Evolutionary conservation across 2,797 vertebrate genomes (phyloP).

Genomic region (Melanotaenia pygmaea): DNA sequence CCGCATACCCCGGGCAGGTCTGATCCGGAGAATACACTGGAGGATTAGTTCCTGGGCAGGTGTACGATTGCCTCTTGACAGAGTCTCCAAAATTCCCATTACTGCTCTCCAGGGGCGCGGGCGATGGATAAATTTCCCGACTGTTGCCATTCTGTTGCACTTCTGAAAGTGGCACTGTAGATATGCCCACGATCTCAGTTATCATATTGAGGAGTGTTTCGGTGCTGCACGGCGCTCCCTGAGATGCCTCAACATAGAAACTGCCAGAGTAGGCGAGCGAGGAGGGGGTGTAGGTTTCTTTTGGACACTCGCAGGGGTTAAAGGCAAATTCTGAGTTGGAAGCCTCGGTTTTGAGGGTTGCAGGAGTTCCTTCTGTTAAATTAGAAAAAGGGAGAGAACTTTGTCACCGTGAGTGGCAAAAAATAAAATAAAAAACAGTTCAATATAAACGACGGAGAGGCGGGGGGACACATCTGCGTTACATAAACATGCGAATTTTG

Average conservation of each 20-base stretch:
- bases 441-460: slow-evolving; percentile 41
- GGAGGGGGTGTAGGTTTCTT: slow-evolving; percentile 83
- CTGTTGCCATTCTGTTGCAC: slow-evolving; percentile 81
- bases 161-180: slow-evolving; percentile 88
- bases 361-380: slow-evolving; percentile 80
- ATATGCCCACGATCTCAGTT: slow-evolving; percentile 96
- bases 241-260: slow-evolving; percentile 95
- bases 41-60: slow-evolving; percentile 78
- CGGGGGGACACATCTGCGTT: slow-evolving; percentile 49
- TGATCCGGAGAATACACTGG: slow-evolving; percentile 82
- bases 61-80: slow-evolving; percentile 83
- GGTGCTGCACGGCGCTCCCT: slow-evolving; percentile 93
- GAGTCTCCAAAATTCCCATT: slow-evolving; percentile 76
- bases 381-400: slow-evolving; percentile 63
- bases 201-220: slow-evolving; percentile 98
- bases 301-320: slow-evolving; percentile 84
- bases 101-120: slow-evolving; percentile 71
- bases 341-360: slow-evolving; percentile 87
- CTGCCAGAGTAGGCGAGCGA: slow-evolving; percentile 96
- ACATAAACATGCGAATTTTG: slow-evolving; percentile 77
- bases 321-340: slow-evolving; percentile 85
- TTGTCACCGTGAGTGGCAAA: slow-evolving; percentile 54
- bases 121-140: slow-evolving; percentile 78
- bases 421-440: slow-evolving; percentile 12
- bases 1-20: slow-evolving; percentile 79